These are phyloP conservation scores for Heliopora coerulea DNA, from an alignment of 92 coral and sea anemone genomes.

Conservation along the genomic window DNA sequence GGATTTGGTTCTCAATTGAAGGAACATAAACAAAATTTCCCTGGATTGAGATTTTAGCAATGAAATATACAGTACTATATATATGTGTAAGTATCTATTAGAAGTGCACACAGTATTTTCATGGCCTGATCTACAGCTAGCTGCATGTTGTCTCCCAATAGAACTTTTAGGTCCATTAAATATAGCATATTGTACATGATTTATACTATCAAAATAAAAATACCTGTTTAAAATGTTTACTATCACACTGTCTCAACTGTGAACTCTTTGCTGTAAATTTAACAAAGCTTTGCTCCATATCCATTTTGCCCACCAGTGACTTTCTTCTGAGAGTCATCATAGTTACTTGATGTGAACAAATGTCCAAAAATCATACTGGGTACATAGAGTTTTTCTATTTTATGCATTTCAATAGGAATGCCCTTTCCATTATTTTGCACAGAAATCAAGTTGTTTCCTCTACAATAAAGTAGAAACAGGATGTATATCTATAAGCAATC, in stretches of 20 bases:
- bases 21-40: too few relatives aligned
- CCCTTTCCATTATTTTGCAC: slow-evolving; percentile 93
- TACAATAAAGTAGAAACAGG: slow-evolving; percentile 27
- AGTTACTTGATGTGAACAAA: slow-evolving; percentile 89
- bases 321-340: slow-evolving; percentile 87
- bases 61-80: too few relatives aligned
- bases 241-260: slow-evolving; percentile 78
- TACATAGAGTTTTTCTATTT: slow-evolving; percentile 81
- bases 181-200: too few relatives aligned
- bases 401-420: slow-evolving; percentile 90
- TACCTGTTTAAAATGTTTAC: slow-evolving; percentile 88
- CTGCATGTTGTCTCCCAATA: too few relatives aligned
- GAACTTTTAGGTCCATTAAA: too few relatives aligned
- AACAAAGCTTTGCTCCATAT: slow-evolving; percentile 95
- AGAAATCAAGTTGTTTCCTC: slow-evolving; percentile 76
- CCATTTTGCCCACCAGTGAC: slow-evolving; percentile 99
- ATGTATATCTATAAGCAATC: too few relatives aligned
- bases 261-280: slow-evolving; percentile 92
- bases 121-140: too few relatives aligned
- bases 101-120: too few relatives aligned
- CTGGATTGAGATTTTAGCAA: too few relatives aligned
- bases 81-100: too few relatives aligned
- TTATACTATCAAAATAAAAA: background rate
- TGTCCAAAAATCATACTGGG: slow-evolving; percentile 97
- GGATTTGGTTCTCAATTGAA: too few relatives aligned